These are phyloP conservation scores for Sitobion miscanthi DNA, from an alignment of 1,140 invertebrate species.

Conservation along the genomic window DNA sequence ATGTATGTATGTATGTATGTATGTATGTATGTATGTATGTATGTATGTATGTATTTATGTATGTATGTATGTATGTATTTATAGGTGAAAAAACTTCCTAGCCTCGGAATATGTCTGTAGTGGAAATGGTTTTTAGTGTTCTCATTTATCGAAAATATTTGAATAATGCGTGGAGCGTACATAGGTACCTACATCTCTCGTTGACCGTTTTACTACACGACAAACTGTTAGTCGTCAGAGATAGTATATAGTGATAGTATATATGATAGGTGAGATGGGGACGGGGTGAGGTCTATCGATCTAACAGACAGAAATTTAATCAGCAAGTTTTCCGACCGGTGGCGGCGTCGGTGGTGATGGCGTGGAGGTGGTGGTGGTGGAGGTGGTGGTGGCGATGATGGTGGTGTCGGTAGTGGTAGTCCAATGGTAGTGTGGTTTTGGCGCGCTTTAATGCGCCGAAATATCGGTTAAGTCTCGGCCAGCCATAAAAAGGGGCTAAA, in stretches of 20 bases:
- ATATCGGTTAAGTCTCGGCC: constrained; percentile 52
- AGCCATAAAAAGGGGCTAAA: constrained; percentile 47
- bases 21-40: no score
- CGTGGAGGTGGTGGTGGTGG: neutral
- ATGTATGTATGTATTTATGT: neutral
- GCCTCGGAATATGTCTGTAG: neutral
- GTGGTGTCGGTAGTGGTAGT: constrained; percentile 8
- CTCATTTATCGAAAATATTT: neutral
- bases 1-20: neutral
- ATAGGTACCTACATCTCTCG: neutral
- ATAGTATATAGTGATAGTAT: neutral
- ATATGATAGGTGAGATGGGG: neutral
- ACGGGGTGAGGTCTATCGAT: constrained; percentile 25
- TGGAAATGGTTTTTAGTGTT: neutral
- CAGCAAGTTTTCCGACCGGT: constrained; percentile 27
- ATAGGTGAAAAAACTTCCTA: neutral
- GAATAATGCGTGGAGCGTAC: neutral
- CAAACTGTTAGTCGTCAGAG: constrained; percentile 23
- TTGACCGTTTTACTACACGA: neutral
- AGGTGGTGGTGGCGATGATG: neutral
- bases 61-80: neutral
- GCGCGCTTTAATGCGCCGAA: constrained; percentile 49
- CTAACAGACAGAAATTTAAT: constrained; percentile 49
- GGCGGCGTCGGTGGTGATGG: neutral
- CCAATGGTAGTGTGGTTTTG: constrained; percentile 26